Conservation (phyloP, 2,113 vertebrate species). For the Myrmecophaga tridactyla region DNA sequence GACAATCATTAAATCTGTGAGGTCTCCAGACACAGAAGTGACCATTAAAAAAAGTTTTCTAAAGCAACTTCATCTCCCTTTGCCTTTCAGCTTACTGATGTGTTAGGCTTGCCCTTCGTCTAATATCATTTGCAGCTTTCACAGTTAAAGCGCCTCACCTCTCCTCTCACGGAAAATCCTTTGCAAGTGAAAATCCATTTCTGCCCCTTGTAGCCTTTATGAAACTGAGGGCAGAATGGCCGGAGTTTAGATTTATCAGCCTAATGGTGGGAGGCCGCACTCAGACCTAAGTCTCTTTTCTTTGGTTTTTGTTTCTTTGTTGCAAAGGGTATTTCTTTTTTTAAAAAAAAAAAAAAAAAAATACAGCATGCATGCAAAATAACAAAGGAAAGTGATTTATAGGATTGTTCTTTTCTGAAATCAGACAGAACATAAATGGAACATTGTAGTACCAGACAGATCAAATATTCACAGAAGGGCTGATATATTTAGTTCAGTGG, state of each 20-base stretch:
- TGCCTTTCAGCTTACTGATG: not conserved
- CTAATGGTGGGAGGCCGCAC: not conserved
- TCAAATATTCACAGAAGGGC: constrained; percentile 34
- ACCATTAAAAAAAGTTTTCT: not conserved
- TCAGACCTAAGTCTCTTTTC: not conserved
- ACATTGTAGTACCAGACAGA: constrained; percentile 34
- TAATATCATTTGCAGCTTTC: not conserved
- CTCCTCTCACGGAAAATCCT: not conserved
- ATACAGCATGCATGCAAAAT: not conserved
- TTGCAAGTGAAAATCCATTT: not conserved
- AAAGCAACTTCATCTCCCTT: not conserved
- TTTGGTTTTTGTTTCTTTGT: not conserved
- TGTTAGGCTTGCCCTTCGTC: not conserved
- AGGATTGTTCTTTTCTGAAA: constrained; percentile 60
- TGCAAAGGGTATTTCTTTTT: constrained; percentile 69
- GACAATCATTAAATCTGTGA: not conserved
- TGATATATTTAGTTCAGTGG: not conserved
- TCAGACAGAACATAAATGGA: constrained; percentile 47
- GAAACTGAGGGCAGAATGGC: not conserved
- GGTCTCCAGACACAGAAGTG: not conserved
- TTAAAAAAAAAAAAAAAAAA: no score
- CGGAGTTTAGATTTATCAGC: not conserved
- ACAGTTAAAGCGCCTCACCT: not conserved
- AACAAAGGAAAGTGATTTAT: not conserved
- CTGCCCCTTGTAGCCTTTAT: not conserved